These are phyloP conservation scores for Dicrurus megarhynchus DNA, from an alignment of 2,113 vertebrate genomes.

Conservation along the genomic window DNA sequence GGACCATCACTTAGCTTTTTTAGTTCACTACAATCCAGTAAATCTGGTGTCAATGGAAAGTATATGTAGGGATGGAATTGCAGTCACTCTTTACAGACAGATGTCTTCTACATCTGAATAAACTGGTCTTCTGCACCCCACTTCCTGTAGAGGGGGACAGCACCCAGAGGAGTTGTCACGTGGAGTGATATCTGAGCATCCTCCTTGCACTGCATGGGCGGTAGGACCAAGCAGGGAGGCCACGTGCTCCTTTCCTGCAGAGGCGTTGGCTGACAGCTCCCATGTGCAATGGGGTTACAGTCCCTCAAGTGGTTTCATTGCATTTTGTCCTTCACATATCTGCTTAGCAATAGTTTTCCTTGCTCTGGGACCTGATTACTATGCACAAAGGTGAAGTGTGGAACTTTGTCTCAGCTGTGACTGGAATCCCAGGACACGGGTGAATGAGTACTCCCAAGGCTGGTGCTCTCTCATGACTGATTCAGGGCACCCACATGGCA, in stretches of 20 bases:
- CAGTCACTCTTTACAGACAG: background rate
- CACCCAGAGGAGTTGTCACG: background rate
- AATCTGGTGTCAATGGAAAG: conserved; percentile 40
- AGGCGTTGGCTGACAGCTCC: background rate
- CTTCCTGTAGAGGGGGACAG: background rate
- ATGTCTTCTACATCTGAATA: background rate
- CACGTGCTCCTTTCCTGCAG: background rate
- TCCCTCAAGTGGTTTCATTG: background rate
- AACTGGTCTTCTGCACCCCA: background rate
- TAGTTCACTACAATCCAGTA: conserved; percentile 25
- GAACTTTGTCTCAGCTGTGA: background rate
- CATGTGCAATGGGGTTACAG: fast-evolving
- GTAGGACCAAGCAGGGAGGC: background rate
- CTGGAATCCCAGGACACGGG: background rate
- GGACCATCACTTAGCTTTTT: conserved; percentile 25
- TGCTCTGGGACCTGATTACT: background rate
- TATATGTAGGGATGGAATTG: background rate
- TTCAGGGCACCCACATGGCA: background rate
- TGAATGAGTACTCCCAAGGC: background rate
- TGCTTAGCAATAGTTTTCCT: background rate
- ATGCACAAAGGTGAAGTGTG: background rate
- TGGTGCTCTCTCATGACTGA: fast-evolving
- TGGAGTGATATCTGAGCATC: background rate
- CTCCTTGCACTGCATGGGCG: fast-evolving
- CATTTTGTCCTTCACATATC: background rate